Base-by-base conservation (phyloP, 2,797 vertebrate species). In the Morelia viridis region DNA sequence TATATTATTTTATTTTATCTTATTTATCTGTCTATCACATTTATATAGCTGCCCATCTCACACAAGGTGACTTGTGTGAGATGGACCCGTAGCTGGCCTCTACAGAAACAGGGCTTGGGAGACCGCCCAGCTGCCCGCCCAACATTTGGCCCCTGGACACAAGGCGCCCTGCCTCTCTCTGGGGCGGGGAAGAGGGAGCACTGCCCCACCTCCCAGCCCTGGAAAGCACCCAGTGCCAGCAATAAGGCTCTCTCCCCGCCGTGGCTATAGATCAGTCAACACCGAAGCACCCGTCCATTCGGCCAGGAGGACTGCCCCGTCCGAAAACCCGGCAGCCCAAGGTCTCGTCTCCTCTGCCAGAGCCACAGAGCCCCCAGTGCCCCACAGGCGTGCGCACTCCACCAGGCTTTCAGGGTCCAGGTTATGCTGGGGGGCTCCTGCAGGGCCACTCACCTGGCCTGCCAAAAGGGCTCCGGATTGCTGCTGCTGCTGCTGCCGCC, bases 361-460 rank as follows among this genome's bases (percentile, higher is more conserved):
- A 46, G n/a, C 15, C 0, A 2, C 31, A 35, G 15, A 35, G 58
- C 17, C 71, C 71, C 8, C 0, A 7, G 19, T 0, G 41, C 19
- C 41, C 9, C 0, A 11, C 19, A 46, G 71, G 35, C 71, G 19
- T 22, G 35, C 41, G 24, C 11, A 11, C 9, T 8, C 41, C 41
- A 3, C 17, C 17, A 10, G 9, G 0, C 10, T 9, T 46, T 80
- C 71, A 24, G 9, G 9, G 35, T 46, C 19, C 41, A 0, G 71
- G 35, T 80, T 22, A 24, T 46, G 35, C 10, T 46, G 35, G 50
- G 17, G 24, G 12, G 26, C 4, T 61, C 80, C 8, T 19, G 10
- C 61, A 53, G 58, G 13, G 5, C 28, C 57, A 2, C 93, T 91
- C 92, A 97, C 97, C 97, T 96, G 76, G 94, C 58, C 50, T 96